Conservation (phyloP, 1,140 invertebrate genomes). For the Harpegnathos saltator region DNA sequence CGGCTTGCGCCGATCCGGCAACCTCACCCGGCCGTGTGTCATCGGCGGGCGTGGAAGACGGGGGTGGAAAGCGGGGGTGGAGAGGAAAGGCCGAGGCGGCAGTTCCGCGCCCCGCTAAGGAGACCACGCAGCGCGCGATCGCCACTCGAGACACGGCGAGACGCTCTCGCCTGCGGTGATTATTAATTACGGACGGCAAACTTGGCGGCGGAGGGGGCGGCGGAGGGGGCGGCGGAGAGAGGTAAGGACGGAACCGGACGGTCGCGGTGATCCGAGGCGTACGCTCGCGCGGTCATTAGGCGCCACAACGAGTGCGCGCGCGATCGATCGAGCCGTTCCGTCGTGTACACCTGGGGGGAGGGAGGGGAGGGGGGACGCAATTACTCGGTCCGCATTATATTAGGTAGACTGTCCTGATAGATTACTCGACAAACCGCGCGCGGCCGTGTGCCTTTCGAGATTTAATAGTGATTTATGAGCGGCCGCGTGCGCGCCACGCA, state of each 20-base stretch:
- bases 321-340: slow-evolving; percentile 67
- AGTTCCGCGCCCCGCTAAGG: slow-evolving; percentile 21
- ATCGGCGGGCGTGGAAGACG: too few species aligned
- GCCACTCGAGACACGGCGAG: too few species aligned
- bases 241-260: neutral
- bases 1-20: slow-evolving; percentile 57
- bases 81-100: too few species aligned
- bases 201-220: too few species aligned
- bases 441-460: slow-evolving; percentile 78
- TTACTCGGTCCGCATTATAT: slow-evolving; percentile 77
- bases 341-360: slow-evolving; percentile 59
- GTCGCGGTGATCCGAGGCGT: slow-evolving; percentile 44
- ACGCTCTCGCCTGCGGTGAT: too few species aligned
- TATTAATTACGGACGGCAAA: too few species aligned
- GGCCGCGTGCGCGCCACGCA: neutral
- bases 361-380: too few species aligned
- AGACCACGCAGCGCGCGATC: slow-evolving; percentile 22
- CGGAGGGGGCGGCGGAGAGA: slow-evolving; percentile 1
- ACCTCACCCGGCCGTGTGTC: slow-evolving; percentile 61
- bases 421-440: slow-evolving; percentile 80
- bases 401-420: slow-evolving; percentile 79
- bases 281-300: slow-evolving; percentile 70
- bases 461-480: slow-evolving; percentile 84
- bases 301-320: slow-evolving; percentile 63
- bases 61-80: too few species aligned